These are phyloP conservation scores for Choreutis nemorana DNA, from an alignment of 2,888 invertebrate species.

Conservation along the genomic window DNA sequence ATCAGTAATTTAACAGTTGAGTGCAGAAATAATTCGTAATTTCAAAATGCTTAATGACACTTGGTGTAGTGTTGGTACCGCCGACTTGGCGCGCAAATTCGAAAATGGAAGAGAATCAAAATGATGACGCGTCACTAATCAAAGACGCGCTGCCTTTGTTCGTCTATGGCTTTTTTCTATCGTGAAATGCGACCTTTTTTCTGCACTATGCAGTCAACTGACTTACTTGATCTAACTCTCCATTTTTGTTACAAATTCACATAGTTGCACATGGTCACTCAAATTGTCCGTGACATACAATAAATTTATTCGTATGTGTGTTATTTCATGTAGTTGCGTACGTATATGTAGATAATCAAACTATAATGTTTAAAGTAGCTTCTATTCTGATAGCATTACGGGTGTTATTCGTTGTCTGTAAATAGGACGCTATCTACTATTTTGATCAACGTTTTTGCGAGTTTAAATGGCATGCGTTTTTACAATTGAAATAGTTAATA, in stretches of 20 bases:
- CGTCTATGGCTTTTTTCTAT: too few species aligned
- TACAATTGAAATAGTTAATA: too few species aligned
- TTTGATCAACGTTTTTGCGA: too few species aligned
- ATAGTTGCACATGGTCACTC: conserved; percentile 10
- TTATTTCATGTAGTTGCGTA: conserved; percentile 13
- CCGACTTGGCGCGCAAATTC: conserved; percentile 42
- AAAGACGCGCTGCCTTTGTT: too few species aligned
- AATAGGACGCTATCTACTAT: too few species aligned
- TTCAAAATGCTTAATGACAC: conserved; percentile 58
- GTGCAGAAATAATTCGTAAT: conserved; percentile 51
- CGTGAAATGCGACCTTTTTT: too few species aligned
- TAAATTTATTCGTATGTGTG: conserved; percentile 9
- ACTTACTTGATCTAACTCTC: not conserved
- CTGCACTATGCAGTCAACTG: not conserved
- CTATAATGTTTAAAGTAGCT: too few species aligned
- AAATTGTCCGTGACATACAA: conserved; percentile 17
- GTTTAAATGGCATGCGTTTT: too few species aligned
- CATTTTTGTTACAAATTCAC: conserved; percentile 9
- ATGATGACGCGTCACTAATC: conserved; percentile 53
- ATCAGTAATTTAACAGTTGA: conserved; percentile 53
- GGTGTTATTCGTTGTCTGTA: too few species aligned
- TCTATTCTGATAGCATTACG: too few species aligned
- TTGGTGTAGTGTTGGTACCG: too few species aligned
- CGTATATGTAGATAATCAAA: too few species aligned
- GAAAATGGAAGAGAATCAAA: conserved; percentile 50